These are phyloP conservation scores for Nasonia longicornis DNA, from an alignment of 1,140 invertebrate species.

Conservation along the genomic window DNA sequence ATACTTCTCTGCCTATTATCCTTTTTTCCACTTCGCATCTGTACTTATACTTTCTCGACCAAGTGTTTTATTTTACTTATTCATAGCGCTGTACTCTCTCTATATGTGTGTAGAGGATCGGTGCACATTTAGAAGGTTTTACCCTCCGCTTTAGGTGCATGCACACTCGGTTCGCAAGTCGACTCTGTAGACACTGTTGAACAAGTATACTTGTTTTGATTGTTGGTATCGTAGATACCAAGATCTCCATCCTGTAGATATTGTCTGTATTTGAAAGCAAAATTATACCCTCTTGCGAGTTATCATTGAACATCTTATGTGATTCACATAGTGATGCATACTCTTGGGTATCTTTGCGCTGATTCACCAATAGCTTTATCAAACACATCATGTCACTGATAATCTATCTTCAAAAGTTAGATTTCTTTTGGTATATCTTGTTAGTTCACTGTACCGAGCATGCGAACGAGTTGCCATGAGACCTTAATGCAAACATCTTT, in stretches of 20 bases:
- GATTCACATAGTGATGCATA: too few species aligned
- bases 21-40: neutral
- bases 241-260: neutral
- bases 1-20: neutral
- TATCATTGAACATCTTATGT: too few species aligned
- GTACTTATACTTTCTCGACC: neutral
- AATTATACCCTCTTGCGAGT: neutral
- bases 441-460: neutral
- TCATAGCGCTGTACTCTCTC: neutral
- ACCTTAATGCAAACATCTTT: slow-evolving; percentile 9
- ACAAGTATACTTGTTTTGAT: neutral
- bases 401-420: neutral
- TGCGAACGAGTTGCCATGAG: neutral
- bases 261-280: neutral
- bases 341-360: too few species aligned
- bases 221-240: neutral
- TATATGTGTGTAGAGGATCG: neutral
- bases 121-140: neutral
- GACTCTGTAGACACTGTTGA: neutral
- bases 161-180: neutral
- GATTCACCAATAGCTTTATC: too few species aligned
- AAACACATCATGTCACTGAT: too few species aligned
- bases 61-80: neutral
- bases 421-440: neutral
- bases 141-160: neutral